These are phyloP conservation scores for Aphidius colemani DNA, from an alignment of 2,888 invertebrate species.

Conservation along the genomic window DNA sequence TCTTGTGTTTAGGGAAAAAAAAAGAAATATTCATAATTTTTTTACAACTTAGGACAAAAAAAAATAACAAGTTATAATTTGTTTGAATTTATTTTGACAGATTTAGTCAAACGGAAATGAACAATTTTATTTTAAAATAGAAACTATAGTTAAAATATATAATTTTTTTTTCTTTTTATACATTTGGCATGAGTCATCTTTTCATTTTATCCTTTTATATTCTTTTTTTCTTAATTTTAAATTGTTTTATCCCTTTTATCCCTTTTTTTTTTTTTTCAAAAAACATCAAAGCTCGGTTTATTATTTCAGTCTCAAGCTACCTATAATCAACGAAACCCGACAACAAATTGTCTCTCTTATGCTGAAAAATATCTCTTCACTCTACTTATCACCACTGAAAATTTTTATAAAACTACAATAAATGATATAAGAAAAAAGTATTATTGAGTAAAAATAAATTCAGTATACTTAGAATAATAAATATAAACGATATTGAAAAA, in stretches of 20 bases:
- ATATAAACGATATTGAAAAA: no score
- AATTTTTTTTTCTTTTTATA: no score
- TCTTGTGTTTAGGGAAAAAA: background rate
- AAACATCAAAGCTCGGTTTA: background rate
- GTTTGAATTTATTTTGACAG: no score
- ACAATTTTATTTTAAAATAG: background rate
- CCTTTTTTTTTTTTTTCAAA: conserved; percentile 2
- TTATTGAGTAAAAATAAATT: no score
- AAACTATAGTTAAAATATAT: conserved; percentile 10
- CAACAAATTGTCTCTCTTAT: conserved; percentile 28
- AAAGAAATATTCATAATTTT: background rate
- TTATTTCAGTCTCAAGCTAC: background rate
- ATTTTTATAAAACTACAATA: no score
- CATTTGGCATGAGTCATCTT: no score
- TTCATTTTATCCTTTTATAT: no score
- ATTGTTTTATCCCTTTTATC: background rate
- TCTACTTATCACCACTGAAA: conserved; percentile 1
- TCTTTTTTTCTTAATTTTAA: no score
- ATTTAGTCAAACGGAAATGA: no score
- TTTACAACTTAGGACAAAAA: background rate
- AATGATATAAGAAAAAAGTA: no score
- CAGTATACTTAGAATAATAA: no score
- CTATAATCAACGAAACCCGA: conserved; percentile 28
- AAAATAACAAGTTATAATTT: no score
- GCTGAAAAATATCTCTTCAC: conserved; percentile 2